Percentiles rank a stretch among this genome's conserved stretches.
phyloP scores from a whole-genome alignment of 1,140 invertebrate species.

The Leptinotarsa texana region DNA sequence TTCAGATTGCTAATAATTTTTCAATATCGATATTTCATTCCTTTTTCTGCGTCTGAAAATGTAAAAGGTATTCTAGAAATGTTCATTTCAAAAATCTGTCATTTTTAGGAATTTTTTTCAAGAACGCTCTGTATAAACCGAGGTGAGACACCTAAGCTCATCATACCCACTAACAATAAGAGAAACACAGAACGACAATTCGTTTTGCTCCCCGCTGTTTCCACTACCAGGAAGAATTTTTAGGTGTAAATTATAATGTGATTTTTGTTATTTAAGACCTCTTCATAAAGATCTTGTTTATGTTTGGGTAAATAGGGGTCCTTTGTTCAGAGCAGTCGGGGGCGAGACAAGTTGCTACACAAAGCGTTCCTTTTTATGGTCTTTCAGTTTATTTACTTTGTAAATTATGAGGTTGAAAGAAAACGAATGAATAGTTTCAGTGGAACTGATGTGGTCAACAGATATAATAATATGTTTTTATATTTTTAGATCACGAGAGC shows the following conservation, averaged over 20 bases:
- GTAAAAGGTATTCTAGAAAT: too few relatives aligned
- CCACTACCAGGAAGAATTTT: constrained; percentile 16
- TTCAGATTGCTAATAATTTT: too few relatives aligned
- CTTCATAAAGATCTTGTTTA: constrained; percentile 11
- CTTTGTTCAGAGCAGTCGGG: constrained; percentile 7
- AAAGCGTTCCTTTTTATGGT: constrained; percentile 12
- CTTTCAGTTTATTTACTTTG: constrained; percentile 8
- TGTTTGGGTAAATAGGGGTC: constrained; percentile 12
- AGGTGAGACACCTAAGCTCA: neutral
- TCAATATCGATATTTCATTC: too few relatives aligned
- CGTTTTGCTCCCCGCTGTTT: constrained; percentile 13
- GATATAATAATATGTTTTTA: too few relatives aligned
- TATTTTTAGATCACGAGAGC: too few relatives aligned
- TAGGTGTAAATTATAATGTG: constrained; percentile 19
- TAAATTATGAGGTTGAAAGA: constrained; percentile 7
- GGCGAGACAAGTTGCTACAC: constrained; percentile 8
- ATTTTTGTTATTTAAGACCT: constrained; percentile 8
- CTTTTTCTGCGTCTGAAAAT: too few relatives aligned
- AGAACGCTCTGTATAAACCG: neutral
- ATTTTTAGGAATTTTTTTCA: too few relatives aligned
- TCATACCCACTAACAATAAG: neutral
- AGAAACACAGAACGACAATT: constrained; percentile 12
- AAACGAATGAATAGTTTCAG: neutral
- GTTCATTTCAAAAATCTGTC: too few relatives aligned
- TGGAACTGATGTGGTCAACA: neutral